A percentile compares a stretch with the other conserved stretches of the same genome.
Evolutionary conservation across 2,888 invertebrate genomes (phyloP).

Genomic region (Aporophyla lueneburgensis): DNA sequence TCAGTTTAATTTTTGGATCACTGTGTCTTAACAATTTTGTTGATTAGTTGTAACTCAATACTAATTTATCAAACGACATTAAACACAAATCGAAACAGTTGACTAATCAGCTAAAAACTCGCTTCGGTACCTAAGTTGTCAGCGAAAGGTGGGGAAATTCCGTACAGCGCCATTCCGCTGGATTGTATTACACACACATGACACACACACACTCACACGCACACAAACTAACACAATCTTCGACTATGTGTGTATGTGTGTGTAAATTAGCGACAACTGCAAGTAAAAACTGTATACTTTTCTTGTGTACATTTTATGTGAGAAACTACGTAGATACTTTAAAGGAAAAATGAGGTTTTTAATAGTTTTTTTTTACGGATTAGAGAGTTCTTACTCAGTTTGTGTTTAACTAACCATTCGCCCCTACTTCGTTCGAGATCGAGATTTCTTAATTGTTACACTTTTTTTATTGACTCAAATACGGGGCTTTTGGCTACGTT

Average conservation of each 20-base stretch:
- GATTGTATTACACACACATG: constrained; percentile 60
- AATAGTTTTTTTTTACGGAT: no score
- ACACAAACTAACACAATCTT: background rate
- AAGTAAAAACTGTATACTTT: constrained; percentile 53
- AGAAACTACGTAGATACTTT: constrained; percentile 17
- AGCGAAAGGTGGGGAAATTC: constrained; percentile 80
- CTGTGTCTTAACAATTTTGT: no score
- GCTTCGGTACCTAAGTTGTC: constrained; percentile 27
- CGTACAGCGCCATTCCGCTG: constrained; percentile 59
- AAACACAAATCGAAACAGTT: constrained; percentile 16
- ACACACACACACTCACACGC: background rate
- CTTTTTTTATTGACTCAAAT: no score
- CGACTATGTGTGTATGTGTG: constrained; percentile 9
- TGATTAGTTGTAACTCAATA: background rate
- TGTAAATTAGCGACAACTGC: constrained; percentile 43
- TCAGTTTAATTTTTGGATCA: no score
- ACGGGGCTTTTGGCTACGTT: no score
- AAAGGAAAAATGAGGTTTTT: no score
- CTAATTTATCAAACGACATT: background rate
- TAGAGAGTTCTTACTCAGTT: no score
- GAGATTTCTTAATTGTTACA: no score
- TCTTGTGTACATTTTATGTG: constrained; percentile 43
- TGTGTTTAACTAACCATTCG: no score
- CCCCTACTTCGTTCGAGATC: no score
- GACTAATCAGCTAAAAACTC: constrained; percentile 34